phyloP scores from a whole-genome alignment of 2,113 vertebrate genomes.

The Pterophyllum scalare region DNA sequence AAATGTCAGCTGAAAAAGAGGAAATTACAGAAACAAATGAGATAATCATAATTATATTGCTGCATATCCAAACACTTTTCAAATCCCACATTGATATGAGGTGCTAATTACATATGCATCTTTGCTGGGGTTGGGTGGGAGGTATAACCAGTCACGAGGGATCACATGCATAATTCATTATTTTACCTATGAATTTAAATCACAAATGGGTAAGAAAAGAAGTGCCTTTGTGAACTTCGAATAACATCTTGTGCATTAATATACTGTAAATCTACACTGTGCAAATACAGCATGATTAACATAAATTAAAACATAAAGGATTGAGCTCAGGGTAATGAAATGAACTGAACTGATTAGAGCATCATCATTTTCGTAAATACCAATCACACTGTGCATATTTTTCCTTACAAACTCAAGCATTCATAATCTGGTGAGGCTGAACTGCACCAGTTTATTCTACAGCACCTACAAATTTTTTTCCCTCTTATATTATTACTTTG shows the following conservation, averaged over 20 bases:
- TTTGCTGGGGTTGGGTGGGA: slow-evolving; percentile 13
- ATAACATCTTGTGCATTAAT: slow-evolving; percentile 6
- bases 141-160: slow-evolving; percentile 39
- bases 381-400: slow-evolving; percentile 22
- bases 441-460: not conserved
- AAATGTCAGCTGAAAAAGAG: slow-evolving; percentile 10
- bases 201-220: slow-evolving; percentile 19
- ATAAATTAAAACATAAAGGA: not conserved
- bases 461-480: not conserved
- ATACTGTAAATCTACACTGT: not conserved
- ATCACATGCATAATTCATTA: slow-evolving; percentile 68
- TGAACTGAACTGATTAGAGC: slow-evolving; percentile 16
- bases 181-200: slow-evolving; percentile 53
- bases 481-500: not conserved
- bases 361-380: not conserved
- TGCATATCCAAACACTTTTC: slow-evolving; percentile 49
- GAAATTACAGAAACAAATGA: slow-evolving; percentile 38
- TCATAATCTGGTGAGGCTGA: slow-evolving; percentile 3
- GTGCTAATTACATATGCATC: slow-evolving; percentile 67
- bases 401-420: not conserved
- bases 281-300: not conserved
- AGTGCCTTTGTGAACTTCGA: slow-evolving; percentile 1
- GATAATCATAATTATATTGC: slow-evolving; percentile 46
- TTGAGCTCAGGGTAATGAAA: not conserved
- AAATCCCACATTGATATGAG: slow-evolving; percentile 57